A percentile compares a stretch with the other conserved stretches of the same genome.
Evolutionary conservation across 2,797 vertebrate genomes (phyloP).

Genomic region (Telmatherina bonti): DNA sequence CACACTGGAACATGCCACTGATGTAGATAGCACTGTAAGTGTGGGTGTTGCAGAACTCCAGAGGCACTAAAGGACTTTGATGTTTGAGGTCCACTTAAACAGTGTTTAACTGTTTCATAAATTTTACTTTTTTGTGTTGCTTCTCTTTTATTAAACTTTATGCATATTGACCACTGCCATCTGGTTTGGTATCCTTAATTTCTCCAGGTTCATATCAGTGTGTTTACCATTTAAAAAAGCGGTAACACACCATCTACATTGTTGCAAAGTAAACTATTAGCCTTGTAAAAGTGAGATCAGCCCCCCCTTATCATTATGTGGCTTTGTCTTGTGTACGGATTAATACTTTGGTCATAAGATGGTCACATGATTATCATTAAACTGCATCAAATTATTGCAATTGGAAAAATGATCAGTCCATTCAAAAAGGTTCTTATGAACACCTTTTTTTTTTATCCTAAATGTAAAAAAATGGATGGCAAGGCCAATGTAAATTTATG

Average conservation of each 20-base stretch:
- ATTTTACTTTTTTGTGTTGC: constrained; percentile 29
- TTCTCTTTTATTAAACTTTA: constrained; percentile 20
- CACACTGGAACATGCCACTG: constrained; percentile 72
- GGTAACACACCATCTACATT: constrained; percentile 16
- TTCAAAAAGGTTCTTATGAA: not conserved
- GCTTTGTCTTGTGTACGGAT: constrained; percentile 5
- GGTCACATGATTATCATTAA: constrained; percentile 4
- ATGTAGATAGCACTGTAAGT: constrained; percentile 78
- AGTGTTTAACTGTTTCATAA: constrained; percentile 50
- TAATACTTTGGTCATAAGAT: constrained; percentile 5
- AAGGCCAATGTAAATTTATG: not conserved
- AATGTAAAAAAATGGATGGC: not conserved
- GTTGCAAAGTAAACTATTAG: constrained; percentile 4
- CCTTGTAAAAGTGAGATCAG: constrained; percentile 13
- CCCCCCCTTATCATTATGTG: constrained; percentile 14
- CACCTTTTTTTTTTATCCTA: not conserved
- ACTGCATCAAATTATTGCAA: constrained; percentile 3
- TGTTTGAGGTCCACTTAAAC: constrained; percentile 40
- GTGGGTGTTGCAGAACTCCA: constrained; percentile 49
- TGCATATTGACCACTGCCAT: constrained; percentile 25
- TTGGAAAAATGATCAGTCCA: not conserved
- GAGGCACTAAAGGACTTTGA: constrained; percentile 70
- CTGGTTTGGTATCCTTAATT: constrained; percentile 23
- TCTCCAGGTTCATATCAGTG: constrained; percentile 8
- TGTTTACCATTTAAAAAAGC: constrained; percentile 8